Percentiles rank a stretch among this genome's conserved stretches.
phyloP scores from a whole-genome alignment of 2,797 vertebrate genomes.

The Fringilla coelebs region DNA sequence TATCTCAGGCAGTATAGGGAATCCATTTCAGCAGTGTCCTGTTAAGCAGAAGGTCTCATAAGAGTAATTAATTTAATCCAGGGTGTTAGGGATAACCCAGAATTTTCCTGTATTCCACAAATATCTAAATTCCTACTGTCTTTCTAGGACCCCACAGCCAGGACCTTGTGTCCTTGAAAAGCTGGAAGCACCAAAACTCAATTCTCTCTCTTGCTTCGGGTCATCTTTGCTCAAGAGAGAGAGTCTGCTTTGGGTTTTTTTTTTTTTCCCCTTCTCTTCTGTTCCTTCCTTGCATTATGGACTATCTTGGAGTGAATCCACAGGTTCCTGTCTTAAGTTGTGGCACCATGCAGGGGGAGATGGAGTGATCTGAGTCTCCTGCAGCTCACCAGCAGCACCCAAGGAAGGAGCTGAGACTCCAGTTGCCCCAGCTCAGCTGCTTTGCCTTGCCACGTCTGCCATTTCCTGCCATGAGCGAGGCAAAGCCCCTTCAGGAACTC shows the following conservation, averaged over 20 bases:
- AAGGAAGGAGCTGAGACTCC: fast-evolving
- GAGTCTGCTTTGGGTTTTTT: fast-evolving
- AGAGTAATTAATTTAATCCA: not conserved
- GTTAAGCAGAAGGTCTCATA: not conserved
- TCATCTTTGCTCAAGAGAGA: not conserved
- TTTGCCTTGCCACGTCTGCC: not conserved
- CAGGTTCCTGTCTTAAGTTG: too few species aligned
- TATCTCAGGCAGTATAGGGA: not conserved
- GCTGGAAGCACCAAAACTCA: not conserved
- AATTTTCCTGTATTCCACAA: not conserved
- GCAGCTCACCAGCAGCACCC: fast-evolving
- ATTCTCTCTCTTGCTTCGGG: fast-evolving
- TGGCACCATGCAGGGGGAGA: not conserved
- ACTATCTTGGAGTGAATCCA: too few species aligned
- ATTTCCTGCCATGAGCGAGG: fast-evolving
- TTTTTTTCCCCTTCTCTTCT: not conserved
- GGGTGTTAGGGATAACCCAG: too few species aligned
- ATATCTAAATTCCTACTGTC: not conserved
- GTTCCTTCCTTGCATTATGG: not conserved
- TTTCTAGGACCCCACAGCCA: fast-evolving
- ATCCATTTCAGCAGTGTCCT: not conserved
- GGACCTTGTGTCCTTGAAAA: not conserved
- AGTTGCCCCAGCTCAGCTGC: not conserved
- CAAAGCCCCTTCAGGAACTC: not conserved
- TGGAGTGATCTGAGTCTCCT: fast-evolving